phyloP scores from a whole-genome alignment of 1,140 invertebrate species.

The Hetaerina americana region DNA sequence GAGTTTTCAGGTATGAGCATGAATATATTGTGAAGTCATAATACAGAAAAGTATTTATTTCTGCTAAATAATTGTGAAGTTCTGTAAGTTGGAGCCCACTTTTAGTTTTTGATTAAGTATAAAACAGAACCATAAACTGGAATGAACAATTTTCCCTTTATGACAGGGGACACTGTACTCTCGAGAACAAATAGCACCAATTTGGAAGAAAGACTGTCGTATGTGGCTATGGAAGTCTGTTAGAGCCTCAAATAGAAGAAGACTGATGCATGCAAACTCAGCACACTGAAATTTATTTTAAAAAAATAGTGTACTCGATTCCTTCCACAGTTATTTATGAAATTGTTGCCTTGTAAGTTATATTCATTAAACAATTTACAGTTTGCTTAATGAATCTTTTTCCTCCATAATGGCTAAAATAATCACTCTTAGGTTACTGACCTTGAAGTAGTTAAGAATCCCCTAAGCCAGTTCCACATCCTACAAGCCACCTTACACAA shows the following conservation, averaged over 20 bases:
- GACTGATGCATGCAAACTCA: not conserved
- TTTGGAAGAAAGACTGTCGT: slow-evolving; percentile 51
- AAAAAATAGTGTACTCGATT: no score
- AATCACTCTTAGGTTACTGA: no score
- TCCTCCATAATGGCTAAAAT: no score
- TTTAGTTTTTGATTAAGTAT: not conserved
- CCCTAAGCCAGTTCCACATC: no score
- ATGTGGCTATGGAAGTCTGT: slow-evolving; percentile 47
- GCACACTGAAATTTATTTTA: not conserved
- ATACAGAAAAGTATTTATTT: not conserved
- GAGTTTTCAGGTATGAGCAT: not conserved
- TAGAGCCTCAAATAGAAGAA: not conserved
- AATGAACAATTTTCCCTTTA: not conserved
- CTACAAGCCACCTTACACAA: no score
- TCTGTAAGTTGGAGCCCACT: not conserved
- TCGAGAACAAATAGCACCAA: slow-evolving; percentile 31
- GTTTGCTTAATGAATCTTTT: no score
- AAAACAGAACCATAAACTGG: not conserved
- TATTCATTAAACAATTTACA: no score
- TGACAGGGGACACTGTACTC: slow-evolving; percentile 30
- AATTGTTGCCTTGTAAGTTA: no score
- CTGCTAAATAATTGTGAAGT: not conserved
- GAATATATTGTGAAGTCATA: not conserved
- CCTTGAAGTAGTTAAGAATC: no score
- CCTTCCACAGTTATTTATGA: no score